Conservation (phyloP, 2,888 invertebrate species). For the Herminia tarsipennalis region DNA sequence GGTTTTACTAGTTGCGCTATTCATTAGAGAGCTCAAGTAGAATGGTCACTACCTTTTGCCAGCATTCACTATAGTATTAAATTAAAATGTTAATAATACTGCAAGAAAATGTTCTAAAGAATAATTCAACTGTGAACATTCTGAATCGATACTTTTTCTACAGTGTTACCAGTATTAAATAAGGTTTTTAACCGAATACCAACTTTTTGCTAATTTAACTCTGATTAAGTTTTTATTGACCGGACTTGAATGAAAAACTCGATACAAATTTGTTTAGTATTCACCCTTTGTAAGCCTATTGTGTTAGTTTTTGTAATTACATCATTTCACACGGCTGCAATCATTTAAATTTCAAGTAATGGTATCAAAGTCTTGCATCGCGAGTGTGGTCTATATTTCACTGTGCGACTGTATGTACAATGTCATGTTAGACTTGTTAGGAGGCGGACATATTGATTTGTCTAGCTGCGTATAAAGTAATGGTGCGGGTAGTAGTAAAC, state of each 20-base stretch:
- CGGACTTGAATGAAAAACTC: conserved; percentile 8
- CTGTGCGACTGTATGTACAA: conserved; percentile 38
- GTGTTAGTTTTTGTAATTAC: conserved; percentile 25
- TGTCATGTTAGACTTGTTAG: conserved; percentile 32
- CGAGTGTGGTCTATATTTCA: conserved; percentile 49
- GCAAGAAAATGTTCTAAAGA: conserved; percentile 10
- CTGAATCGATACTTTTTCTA: conserved; percentile 4
- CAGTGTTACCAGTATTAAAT: conserved; percentile 5
- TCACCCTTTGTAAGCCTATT: not conserved
- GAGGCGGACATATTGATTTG: conserved; percentile 9
- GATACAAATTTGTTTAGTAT: conserved; percentile 1
- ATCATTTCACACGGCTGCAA: conserved; percentile 27
- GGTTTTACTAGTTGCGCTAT: no score
- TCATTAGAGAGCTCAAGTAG: no score
- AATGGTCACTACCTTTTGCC: no score
- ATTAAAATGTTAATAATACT: no score
- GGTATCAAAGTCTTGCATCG: conserved; percentile 41
- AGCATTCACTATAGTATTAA: no score
- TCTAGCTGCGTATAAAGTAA: no score
- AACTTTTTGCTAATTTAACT: conserved; percentile 18
- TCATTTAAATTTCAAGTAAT: conserved; percentile 35
- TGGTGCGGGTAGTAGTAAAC: no score
- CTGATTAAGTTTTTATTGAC: conserved; percentile 20
- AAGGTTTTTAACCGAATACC: no score
- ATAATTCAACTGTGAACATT: conserved; percentile 16